Conservation (phyloP, 1,140 invertebrate species). For the Amphibalanus amphitrite region DNA sequence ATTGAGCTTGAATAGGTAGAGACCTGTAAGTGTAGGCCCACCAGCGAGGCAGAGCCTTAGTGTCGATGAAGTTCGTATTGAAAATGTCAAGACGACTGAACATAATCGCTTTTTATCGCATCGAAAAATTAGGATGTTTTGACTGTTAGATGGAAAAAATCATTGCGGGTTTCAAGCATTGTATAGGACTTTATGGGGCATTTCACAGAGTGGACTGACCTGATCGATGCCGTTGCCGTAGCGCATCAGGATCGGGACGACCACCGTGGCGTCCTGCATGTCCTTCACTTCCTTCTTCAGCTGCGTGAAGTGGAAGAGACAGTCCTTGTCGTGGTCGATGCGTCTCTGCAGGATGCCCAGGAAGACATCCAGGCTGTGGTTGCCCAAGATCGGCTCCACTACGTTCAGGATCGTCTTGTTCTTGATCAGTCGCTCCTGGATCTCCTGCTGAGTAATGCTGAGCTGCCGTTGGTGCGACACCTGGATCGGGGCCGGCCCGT, state of each 20-base stretch:
- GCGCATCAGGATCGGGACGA: constrained; percentile 60
- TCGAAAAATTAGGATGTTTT: no score
- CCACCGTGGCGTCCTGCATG: constrained; percentile 26
- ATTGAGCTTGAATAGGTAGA: no score
- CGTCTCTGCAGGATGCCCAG: constrained; percentile 40
- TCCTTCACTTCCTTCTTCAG: constrained; percentile 51
- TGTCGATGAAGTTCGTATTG: no score
- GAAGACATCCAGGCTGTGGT: constrained; percentile 36
- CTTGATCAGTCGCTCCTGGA: constrained; percentile 71
- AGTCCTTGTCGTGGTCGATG: constrained; percentile 50
- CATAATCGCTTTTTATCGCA: no score
- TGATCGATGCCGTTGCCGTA: constrained; percentile 62
- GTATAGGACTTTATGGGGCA: no score
- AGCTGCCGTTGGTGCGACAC: constrained; percentile 76
- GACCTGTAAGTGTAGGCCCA: no score
- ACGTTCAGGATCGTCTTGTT: constrained; percentile 76
- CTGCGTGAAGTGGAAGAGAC: constrained; percentile 48
- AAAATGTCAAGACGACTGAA: no score
- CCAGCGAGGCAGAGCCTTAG: no score
- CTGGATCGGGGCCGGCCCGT: constrained; percentile 61
- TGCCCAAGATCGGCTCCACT: constrained; percentile 44
- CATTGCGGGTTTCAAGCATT: no score
- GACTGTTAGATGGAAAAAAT: no score
- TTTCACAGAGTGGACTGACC: constrained; percentile 27
- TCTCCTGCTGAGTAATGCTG: constrained; percentile 54